These are phyloP conservation scores for Tetrax tetrax DNA, from an alignment of 2,113 vertebrate species.

Conservation along the genomic window DNA sequence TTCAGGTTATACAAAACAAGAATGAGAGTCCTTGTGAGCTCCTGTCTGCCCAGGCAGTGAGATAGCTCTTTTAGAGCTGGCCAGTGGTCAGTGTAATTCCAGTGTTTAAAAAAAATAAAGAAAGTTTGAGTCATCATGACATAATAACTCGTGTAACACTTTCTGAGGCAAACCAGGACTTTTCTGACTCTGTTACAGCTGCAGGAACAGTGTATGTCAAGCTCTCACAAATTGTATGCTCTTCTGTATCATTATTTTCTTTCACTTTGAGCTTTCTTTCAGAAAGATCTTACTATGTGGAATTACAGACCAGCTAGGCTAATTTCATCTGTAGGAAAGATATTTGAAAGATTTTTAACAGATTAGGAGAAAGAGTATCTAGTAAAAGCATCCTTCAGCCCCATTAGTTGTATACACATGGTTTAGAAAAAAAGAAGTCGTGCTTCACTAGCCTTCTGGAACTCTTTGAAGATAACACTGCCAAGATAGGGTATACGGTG, in stretches of 20 bases:
- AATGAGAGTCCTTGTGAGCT: background rate
- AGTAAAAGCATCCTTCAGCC: conserved; percentile 43
- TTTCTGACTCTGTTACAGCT: background rate
- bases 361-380: conserved; percentile 27
- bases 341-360: conserved; percentile 47
- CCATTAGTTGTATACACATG: conserved; percentile 34
- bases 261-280: conserved; percentile 9
- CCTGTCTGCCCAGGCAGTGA: background rate
- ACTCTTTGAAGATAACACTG: conserved; percentile 64
- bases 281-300: background rate
- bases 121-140: background rate
- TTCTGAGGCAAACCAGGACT: background rate
- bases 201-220: background rate
- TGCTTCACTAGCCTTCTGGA: conserved; percentile 60
- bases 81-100: background rate
- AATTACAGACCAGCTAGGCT: conserved; percentile 3
- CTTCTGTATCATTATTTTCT: background rate
- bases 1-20: background rate
- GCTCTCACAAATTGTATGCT: background rate
- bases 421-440: conserved; percentile 32
- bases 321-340: conserved; percentile 13
- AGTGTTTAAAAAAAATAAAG: background rate
- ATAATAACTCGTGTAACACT: background rate
- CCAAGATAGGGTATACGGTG: conserved; percentile 6
- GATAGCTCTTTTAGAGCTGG: background rate